These are phyloP conservation scores for Megaustenia siamemsis DNA, from an alignment of 2,888 invertebrate species.

Conservation along the genomic window DNA sequence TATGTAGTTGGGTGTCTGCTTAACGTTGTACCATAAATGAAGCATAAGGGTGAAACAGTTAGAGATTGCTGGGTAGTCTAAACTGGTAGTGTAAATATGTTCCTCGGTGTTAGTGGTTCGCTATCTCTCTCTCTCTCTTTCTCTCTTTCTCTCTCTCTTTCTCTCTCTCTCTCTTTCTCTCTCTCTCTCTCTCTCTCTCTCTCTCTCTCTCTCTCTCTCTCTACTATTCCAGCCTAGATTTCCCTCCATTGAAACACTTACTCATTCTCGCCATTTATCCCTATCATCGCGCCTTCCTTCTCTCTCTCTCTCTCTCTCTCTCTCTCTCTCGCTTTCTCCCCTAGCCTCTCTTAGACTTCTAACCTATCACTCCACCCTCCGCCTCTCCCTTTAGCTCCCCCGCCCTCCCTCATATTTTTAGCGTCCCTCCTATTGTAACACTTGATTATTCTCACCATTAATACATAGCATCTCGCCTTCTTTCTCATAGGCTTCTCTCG, in stretches of 20 bases:
- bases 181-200: constrained; percentile 40
- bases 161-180: neutral
- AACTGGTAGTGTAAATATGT: no score
- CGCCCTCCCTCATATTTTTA: neutral
- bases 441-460: no score
- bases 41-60: no score
- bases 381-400: neutral
- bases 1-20: no score
- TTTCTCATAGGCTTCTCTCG: no score
- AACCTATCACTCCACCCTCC: neutral
- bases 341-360: neutral
- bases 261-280: constrained; percentile 28
- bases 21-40: no score
- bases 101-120: no score
- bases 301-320: constrained; percentile 28
- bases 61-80: no score
- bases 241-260: no score
- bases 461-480: no score
- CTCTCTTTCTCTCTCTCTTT: constrained; percentile 42
- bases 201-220: constrained; percentile 32
- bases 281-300: constrained; percentile 16
- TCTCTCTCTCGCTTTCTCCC: constrained; percentile 12
- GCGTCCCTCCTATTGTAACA: constrained; percentile 19
- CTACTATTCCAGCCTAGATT: no score
- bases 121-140: neutral